These are phyloP conservation scores for Meteorus cinctellus DNA, from an alignment of 2,888 invertebrate species.

Conservation along the genomic window DNA sequence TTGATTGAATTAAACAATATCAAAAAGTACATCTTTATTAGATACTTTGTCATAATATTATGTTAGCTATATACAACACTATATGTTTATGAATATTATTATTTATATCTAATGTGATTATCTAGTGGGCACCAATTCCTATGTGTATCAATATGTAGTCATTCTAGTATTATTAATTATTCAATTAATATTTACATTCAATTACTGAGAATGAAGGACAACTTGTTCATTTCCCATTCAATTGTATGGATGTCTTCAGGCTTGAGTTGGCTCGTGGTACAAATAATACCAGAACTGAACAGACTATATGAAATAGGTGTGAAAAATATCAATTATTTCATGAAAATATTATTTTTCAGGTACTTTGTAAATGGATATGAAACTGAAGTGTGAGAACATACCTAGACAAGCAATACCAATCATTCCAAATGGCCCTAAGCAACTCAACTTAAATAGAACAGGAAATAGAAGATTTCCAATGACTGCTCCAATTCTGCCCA, in stretches of 20 bases:
- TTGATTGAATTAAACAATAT: too few relatives aligned
- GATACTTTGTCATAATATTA: too few relatives aligned
- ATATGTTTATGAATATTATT: background rate
- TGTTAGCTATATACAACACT: too few relatives aligned
- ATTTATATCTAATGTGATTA: background rate
- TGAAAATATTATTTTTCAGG: background rate
- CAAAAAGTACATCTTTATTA: too few relatives aligned
- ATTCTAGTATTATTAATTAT: background rate
- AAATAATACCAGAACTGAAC: conserved; percentile 58
- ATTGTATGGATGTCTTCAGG: conserved; percentile 32
- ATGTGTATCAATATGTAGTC: background rate
- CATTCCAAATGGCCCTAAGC: conserved; percentile 83
- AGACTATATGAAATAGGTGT: conserved; percentile 53
- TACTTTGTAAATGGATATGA: background rate
- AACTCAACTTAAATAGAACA: conserved; percentile 79
- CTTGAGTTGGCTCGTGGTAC: conserved; percentile 53
- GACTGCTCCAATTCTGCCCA: conserved; percentile 82
- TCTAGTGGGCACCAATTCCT: background rate
- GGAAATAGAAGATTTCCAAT: conserved; percentile 84
- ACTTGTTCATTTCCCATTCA: conserved; percentile 5
- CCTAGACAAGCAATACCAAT: conserved; percentile 79
- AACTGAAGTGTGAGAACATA: conserved; percentile 63
- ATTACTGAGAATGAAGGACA: background rate
- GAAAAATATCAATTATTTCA: conserved; percentile 1
- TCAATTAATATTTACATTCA: background rate